These are phyloP conservation scores for Oryzias melastigma DNA, from an alignment of 2,113 vertebrate species.

Conservation along the genomic window DNA sequence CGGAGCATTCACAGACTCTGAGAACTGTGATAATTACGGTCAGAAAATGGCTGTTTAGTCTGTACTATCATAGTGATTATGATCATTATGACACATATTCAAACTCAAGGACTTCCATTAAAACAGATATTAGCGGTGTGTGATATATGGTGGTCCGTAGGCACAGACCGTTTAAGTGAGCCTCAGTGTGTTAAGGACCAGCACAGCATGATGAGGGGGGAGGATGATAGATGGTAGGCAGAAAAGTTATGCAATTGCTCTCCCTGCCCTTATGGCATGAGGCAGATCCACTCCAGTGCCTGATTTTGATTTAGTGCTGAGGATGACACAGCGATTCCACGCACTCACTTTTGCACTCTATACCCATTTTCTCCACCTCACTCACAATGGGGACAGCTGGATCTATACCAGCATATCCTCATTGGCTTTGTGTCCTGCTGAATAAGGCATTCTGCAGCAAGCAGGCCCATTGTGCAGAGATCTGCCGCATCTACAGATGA, in stretches of 20 bases:
- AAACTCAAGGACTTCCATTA: not conserved
- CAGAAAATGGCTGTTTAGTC: too few relatives aligned
- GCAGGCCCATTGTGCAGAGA: conserved; percentile 64
- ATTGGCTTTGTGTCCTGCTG: conserved; percentile 72
- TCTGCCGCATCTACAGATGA: conserved; percentile 66
- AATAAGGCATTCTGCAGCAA: conserved; percentile 73
- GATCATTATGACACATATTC: too few relatives aligned
- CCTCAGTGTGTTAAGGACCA: conserved; percentile 30
- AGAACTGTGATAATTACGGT: too few relatives aligned
- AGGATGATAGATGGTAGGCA: conserved; percentile 59
- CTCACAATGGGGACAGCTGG: conserved; percentile 66
- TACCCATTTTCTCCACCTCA: conserved; percentile 57
- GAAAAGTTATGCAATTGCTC: conserved; percentile 72
- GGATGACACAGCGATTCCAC: conserved; percentile 78
- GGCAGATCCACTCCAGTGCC: conserved; percentile 64
- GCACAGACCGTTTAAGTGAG: conserved; percentile 9
- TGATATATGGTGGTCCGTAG: conserved; percentile 14
- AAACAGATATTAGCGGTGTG: conserved; percentile 12
- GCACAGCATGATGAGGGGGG: conserved; percentile 28
- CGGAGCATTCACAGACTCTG: too few relatives aligned
- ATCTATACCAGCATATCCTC: conserved; percentile 69
- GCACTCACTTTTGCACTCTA: conserved; percentile 54
- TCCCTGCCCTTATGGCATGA: conserved; percentile 60
- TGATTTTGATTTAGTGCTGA: conserved; percentile 71
- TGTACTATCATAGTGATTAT: too few relatives aligned